Base-by-base conservation (phyloP, 2,888 invertebrate genomes). In the Dexiosoma caninum region DNA sequence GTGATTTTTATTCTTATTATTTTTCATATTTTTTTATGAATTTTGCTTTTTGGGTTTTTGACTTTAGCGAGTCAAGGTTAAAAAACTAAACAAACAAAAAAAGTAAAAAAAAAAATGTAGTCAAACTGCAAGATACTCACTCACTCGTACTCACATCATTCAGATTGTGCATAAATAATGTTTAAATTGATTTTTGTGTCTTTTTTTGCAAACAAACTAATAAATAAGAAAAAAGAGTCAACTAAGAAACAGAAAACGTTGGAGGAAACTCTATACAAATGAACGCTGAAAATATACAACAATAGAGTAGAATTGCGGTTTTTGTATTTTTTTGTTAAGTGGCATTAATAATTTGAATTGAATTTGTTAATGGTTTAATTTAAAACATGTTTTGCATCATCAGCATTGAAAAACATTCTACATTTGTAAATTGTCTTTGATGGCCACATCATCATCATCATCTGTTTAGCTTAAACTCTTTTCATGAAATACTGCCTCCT, bases 11-110 rank as follows among this genome's bases (percentile, higher is more conserved):
- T 35, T 32, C n/a, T 37, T 59, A 2, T 27, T 27, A 27, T 27
- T 27, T 5, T 27, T 27, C 3, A 27, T 27, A 5, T 62, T 23
- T 51, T 46, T 23, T 62, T 55, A 0, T 46, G 27, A 35, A 59
- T 44, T 49, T 71, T 67, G 46, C 19, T 23, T 76, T n/a, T 81
- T 62, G 67, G 76, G 60, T 67, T 76, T 76, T 35, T 72, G 76
- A 81, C 80, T 67, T 71, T 72, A 67, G 40, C 75, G 71, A 72
- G 76, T 81, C 80, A 80, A 80, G 80, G 80, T 81, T 81, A 76
- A n/a, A 35, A 1, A 35, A 46, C n/a, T 21, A 27, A 16, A 49
- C 23, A 23, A 16, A 30, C 5, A 42, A 5, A n/a, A 51, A 66
- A 64, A 40, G 6, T 23, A 27, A 27, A 27, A 42, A 2, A 57